Base-by-base conservation (phyloP, 1,140 invertebrate genomes). In the Planococcus citri region DNA sequence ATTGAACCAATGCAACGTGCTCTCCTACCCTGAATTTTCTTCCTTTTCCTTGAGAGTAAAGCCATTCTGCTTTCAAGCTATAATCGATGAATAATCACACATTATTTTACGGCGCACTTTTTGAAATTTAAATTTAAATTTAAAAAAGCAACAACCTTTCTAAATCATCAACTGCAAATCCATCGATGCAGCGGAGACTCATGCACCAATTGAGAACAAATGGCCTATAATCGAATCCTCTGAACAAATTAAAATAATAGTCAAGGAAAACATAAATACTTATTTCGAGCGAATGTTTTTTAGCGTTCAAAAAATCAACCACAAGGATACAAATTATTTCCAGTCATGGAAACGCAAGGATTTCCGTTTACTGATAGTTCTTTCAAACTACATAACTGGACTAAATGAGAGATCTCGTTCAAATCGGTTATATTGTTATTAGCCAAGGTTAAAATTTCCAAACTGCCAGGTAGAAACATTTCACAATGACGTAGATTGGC, bases 171-270 rank as follows among this genome's bases (percentile, higher is more conserved):
- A 95, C 89, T 69, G 88, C 84, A 79, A 88, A 92, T 41, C 91
- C 92, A 81, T 96, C 94, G 58, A 96, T 87, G 17, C 88, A 84
- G 78, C 89, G 88, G 1, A 95, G 83, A 77, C 85, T 88, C 82
- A 92, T 85, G 78, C 91, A 91, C 92, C 93, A 95, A 80, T 95
- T 95, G 70, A 95, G 85, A 71, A 95, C 83, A 83, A 92, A 95
- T 57, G 93, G 92, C 72, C 93, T 85, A 80, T 94, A 93, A 78
- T 95, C 91, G 81, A 94, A 94, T 33, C 87, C 70, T 27, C 70
- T 68, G 20, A 25, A 51, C 12, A 51, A 68, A 51, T 10, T 21
- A 17, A 51, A 68, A 25, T 10, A 27, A 10, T 2, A 64, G 57
- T 71, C 67, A 70, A 72, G 70, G 68, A 70, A 61, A 70, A 61